Evolutionary conservation across 2,113 vertebrate species (phyloP).

Genomic region (Accipiter cooperii): DNA sequence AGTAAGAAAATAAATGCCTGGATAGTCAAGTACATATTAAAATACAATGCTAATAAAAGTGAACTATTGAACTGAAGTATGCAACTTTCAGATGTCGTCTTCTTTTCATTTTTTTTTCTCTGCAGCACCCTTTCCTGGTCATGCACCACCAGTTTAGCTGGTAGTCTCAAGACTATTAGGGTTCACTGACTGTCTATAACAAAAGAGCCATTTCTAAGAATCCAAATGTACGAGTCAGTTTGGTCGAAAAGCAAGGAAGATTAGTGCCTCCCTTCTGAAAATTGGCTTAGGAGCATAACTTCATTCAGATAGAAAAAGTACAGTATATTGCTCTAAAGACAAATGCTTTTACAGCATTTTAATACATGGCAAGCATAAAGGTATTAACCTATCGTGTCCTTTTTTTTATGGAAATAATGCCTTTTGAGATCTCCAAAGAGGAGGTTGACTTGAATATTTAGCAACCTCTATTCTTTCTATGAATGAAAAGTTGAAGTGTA

Average conservation of each 20-base stretch:
- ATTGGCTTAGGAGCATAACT: neutral
- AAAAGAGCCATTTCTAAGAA: neutral
- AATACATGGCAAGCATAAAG: neutral
- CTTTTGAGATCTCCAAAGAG: neutral
- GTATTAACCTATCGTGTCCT: neutral
- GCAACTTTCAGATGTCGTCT: neutral
- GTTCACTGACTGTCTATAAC: neutral
- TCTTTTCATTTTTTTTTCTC: neutral
- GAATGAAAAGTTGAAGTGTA: neutral
- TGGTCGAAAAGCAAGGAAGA: neutral
- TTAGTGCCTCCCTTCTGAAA: neutral
- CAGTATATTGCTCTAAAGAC: neutral
- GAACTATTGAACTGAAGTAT: neutral
- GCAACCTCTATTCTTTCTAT: neutral
- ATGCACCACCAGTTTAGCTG: neutral
- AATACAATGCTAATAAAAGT: constrained; percentile 4
- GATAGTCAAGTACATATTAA: neutral
- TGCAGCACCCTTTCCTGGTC: neutral
- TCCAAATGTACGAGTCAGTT: neutral
- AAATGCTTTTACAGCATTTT: neutral
- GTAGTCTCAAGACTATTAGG: neutral
- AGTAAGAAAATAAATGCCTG: neutral
- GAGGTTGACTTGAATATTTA: neutral
- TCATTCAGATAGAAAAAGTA: neutral
- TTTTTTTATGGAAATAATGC: neutral